These are phyloP conservation scores for Drosophila hydei DNA, from an alignment of 1,140 invertebrate species.

Conservation along the genomic window DNA sequence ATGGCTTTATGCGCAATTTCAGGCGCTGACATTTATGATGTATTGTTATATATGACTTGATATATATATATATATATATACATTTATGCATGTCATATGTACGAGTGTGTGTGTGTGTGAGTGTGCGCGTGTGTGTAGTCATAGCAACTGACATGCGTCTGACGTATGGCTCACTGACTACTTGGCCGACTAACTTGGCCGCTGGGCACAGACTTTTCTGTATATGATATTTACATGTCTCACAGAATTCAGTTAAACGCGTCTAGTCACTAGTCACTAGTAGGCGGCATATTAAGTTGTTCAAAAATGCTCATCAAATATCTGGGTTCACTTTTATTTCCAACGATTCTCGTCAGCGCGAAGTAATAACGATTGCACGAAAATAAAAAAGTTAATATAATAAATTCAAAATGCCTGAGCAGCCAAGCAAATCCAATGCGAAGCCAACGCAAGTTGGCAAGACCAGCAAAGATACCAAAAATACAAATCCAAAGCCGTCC, in stretches of 20 bases:
- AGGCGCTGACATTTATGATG: slow-evolving; percentile 80
- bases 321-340: slow-evolving; percentile 1
- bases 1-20: slow-evolving; percentile 82
- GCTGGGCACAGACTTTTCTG: slow-evolving; percentile 7
- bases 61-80: slow-evolving; percentile 4
- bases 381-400: slow-evolving; percentile 3
- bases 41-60: slow-evolving; percentile 51
- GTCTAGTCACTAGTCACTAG: slow-evolving; percentile 36
- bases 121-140: slow-evolving; percentile 34
- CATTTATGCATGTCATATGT: slow-evolving; percentile 16
- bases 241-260: slow-evolving; percentile 20
- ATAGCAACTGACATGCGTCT: slow-evolving; percentile 56
- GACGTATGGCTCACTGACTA: slow-evolving; percentile 35
- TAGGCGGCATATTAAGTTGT: slow-evolving; percentile 57
- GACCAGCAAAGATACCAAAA: not conserved
- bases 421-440: slow-evolving; percentile 15
- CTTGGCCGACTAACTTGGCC: slow-evolving; percentile 19
- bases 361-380: not conserved
- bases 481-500: slow-evolving; percentile 6
- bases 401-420: slow-evolving; percentile 48
- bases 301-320: not conserved
- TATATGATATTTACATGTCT: slow-evolving; percentile 24
- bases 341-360: not conserved
- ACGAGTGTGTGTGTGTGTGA: not conserved
- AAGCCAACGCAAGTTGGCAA: slow-evolving; percentile 9